Base-by-base conservation (phyloP, 2,888 invertebrate genomes). In the Dascillus cervinus region DNA sequence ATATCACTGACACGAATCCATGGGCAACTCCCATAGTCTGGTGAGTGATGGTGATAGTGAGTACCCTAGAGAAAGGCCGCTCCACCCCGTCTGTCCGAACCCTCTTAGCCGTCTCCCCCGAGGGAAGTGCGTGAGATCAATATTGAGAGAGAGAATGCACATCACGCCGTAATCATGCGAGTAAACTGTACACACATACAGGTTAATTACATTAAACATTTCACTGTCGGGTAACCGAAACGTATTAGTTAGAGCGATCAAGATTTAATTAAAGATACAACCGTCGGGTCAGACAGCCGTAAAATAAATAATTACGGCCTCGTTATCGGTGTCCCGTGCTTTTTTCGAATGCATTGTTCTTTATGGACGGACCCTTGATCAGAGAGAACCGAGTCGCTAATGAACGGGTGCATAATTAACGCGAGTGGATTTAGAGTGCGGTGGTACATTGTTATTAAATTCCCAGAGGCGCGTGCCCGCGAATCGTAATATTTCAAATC, bases 401-500 rank as follows among this genome's bases (percentile, higher is more conserved):
- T 37, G 35, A 48, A 40, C 38, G 43, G 34, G 39, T 40, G 34
- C 41, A 35, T 46, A 47, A 49, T 49, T 46, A 47, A 39, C 37
- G 32, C 42, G 34, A 43, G 37, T 42, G 47, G 39, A 39, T 46
- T 41, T 39, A 40, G 41, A 41, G 49, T 50, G 48, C 48, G 51
- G 51, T 49, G 44, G n/a, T n/a, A n/a, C n/a, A n/a, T n/a, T n/a
- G n/a, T n/a, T n/a, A n/a, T n/a, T n/a, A n/a, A 47, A 40, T 43
- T 44, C 47, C 50, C 33, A 41, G 41, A 38, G 43, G 48, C 41
- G 50, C 50, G 47, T 51, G 53, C 47, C n/a, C 39, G 35, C 39
- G 49, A 50, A 52, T 51, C 48, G 53, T 53, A 52, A 55, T 55
- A 52, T 53, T 53, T 49, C 45, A 49, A 46, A 54, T 56, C 49